Conservation (phyloP, 2,888 invertebrate genomes). For the Ectemnius cavifrons region DNA sequence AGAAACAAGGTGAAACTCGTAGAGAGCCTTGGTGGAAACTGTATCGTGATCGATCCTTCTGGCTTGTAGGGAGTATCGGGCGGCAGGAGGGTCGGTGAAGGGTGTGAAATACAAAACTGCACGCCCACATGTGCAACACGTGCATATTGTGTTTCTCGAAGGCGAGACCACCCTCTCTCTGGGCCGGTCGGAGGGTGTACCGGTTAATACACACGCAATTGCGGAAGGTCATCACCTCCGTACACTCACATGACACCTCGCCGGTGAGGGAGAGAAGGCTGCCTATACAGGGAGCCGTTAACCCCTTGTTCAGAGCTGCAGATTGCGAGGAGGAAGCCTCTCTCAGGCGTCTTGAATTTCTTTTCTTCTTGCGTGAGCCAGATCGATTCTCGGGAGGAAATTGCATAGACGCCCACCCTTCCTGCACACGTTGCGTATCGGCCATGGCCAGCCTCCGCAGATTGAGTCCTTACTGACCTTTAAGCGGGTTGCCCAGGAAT, state of each 20-base stretch:
- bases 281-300: slow-evolving; percentile 13
- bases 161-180: no score
- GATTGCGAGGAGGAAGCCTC: slow-evolving; percentile 30
- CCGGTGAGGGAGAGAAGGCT: background rate
- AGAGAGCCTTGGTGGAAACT: no score
- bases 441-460: background rate
- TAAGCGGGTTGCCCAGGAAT: background rate
- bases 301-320: slow-evolving; percentile 19
- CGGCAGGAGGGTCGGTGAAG: no score
- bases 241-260: slow-evolving; percentile 30
- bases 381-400: slow-evolving; percentile 36
- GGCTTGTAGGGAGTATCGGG: no score
- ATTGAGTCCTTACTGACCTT: slow-evolving; percentile 25
- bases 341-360: slow-evolving; percentile 25
- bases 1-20: no score
- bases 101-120: no score
- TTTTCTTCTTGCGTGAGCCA: slow-evolving; percentile 37
- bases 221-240: slow-evolving; percentile 42
- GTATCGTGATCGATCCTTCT: no score
- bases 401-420: slow-evolving; percentile 28
- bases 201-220: slow-evolving; percentile 38
- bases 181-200: background rate
- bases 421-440: slow-evolving; percentile 5
- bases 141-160: slow-evolving; percentile 1
- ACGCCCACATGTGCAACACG: background rate